These are phyloP conservation scores for Parelbella ahira DNA, from an alignment of 2,888 invertebrate genomes.

Conservation along the genomic window DNA sequence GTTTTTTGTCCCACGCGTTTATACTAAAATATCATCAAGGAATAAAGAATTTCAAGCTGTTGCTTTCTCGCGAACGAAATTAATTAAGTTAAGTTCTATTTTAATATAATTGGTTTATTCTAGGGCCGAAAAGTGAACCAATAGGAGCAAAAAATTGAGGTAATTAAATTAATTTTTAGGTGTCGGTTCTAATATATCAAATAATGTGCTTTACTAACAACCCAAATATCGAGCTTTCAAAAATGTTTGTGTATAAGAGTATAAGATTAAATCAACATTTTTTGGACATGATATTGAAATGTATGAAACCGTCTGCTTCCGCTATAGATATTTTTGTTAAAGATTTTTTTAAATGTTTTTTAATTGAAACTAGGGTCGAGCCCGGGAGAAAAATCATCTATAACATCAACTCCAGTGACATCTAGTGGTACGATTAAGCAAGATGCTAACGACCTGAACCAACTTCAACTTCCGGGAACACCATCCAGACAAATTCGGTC, in stretches of 20 bases:
- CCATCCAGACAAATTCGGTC: conserved; percentile 74
- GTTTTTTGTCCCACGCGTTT: no score
- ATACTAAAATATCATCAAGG: no score
- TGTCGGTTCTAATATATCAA: conserved; percentile 22
- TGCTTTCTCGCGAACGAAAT: no score
- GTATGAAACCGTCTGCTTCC: no score
- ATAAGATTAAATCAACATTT: no score
- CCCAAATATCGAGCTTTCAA: no score
- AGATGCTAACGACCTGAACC: conserved; percentile 53
- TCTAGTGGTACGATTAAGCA: conserved; percentile 54
- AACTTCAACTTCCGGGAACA: conserved; percentile 56
- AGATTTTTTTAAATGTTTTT: no score
- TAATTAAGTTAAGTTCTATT: conserved; percentile 9
- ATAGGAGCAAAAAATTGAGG: conserved; percentile 53
- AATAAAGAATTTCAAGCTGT: no score
- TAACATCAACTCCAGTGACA: conserved; percentile 63
- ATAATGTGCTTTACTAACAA: conserved; percentile 6
- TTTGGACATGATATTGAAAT: no score
- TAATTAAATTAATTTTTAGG: conserved; percentile 39
- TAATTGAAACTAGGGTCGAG: conserved; percentile 61
- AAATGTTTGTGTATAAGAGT: no score
- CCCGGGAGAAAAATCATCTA: conserved; percentile 65
- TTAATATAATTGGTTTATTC: conserved; percentile 43
- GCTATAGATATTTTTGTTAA: no score
- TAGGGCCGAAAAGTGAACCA: conserved; percentile 56